phyloP scores from a whole-genome alignment of 2,797 vertebrate species.

The Heliangelus exortis region DNA sequence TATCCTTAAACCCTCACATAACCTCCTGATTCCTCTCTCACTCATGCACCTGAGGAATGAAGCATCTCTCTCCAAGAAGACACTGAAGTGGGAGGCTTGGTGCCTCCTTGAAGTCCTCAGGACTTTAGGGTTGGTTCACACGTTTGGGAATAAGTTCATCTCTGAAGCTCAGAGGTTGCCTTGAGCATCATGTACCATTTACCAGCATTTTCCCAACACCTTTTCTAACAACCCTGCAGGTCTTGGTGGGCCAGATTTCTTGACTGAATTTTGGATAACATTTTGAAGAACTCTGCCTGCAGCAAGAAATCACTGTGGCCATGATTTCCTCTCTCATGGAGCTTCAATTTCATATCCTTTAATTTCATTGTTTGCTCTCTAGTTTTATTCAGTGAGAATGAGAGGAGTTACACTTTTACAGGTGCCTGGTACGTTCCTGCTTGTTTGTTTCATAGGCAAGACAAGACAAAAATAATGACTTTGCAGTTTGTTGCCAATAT shows the following conservation, averaged over 20 bases:
- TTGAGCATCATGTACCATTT: fast-evolving
- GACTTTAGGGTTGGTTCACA: background rate
- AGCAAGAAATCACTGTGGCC: background rate
- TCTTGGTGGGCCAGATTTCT: background rate
- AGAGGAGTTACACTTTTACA: background rate
- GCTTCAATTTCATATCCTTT: background rate
- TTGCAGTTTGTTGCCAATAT: background rate
- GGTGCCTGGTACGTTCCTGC: background rate
- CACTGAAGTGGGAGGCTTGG: too few species aligned
- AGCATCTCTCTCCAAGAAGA: background rate
- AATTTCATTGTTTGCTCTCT: background rate
- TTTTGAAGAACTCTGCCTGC: background rate
- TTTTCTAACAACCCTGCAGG: background rate
- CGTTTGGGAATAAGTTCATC: background rate
- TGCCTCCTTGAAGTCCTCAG: background rate
- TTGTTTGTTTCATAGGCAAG: slow-evolving; percentile 5
- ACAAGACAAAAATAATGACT: background rate
- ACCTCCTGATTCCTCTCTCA: background rate
- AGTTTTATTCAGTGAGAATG: background rate
- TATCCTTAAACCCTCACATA: background rate
- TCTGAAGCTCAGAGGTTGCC: background rate
- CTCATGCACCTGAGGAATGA: fast-evolving
- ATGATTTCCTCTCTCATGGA: background rate
- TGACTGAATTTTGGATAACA: background rate
- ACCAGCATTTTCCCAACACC: background rate